Conservation (phyloP, 2,113 vertebrate genomes). For the Microcebus lehilahytsara region DNA sequence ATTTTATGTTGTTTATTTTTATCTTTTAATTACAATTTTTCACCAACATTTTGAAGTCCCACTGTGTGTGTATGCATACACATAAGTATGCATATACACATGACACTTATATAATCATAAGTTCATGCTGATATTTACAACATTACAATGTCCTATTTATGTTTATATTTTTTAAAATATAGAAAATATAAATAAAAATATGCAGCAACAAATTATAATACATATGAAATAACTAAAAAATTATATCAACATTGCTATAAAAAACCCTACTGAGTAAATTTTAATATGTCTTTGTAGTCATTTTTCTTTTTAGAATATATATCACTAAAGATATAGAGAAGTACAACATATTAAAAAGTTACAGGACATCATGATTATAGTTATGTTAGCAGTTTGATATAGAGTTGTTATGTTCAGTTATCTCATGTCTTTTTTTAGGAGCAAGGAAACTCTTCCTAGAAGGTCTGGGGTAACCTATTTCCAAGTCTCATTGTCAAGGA, state of each 20-base stretch:
- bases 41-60: background rate
- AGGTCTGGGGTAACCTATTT: background rate
- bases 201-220: background rate
- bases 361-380: background rate
- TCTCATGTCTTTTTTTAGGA: background rate
- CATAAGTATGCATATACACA: background rate
- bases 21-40: background rate
- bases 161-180: constrained; percentile 22
- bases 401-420: background rate
- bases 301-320: background rate
- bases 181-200: background rate
- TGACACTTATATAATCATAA: background rate
- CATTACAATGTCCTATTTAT: background rate
- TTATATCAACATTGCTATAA: background rate
- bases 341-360: background rate
- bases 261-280: background rate
- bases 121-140: background rate
- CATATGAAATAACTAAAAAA: constrained; percentile 20
- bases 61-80: background rate
- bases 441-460: background rate
- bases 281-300: background rate
- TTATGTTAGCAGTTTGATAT: background rate
- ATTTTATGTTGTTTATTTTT: background rate
- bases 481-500: background rate
- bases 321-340: background rate